Evolutionary conservation across 2,113 vertebrate genomes (phyloP), one percentile per base, ranked within the genome.

Genomic region (Oenanthe oenanthe): DNA sequence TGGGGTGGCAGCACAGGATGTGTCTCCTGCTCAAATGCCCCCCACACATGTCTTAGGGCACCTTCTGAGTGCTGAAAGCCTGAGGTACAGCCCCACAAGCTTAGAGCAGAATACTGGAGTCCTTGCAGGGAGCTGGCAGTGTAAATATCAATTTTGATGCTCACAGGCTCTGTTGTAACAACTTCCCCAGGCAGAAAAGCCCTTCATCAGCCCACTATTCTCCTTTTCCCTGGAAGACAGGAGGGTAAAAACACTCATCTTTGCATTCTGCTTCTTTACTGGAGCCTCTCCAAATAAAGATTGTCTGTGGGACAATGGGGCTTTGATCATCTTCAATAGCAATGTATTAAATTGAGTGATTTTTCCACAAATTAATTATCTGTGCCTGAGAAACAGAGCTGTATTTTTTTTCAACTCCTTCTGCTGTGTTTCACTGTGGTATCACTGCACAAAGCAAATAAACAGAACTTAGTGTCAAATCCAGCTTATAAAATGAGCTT

Each of bases 401-500:
- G 40, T 48, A 11, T 76, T 89, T 88, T 90, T 90, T 53, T 74
- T 92, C 56, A 50, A 5, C 54, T 68, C 63, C 60, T 61, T 75
- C 31, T 57, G 15, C 38, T 36, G 43, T 34, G 70, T 88, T 80
- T 79, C 36, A 0, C 81, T n/a, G 56, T n/a, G 31, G 70, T 91
- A 72, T 61, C 45, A 7, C 77, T 16, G 56, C 68, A 84, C 56
- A 93, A 80, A 90, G 75, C 92, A 96, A 96, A 96, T 90, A 95
- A 96, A 96, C 51, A 97, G 60, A 84, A 56, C 43, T 96, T 85
- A 83, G 72, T 77, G 89, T 96, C 93, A 96, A 93, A 93, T 85
- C 40, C 38, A 80, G 72, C 77, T 92, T 74, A 94, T 70, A 80
- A 93, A 96, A 96, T 38, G 63, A 93, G 71, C 61, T 63, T 88